phyloP scores from a whole-genome alignment of 2,797 vertebrate genomes.

The Leontopithecus rosalia region DNA sequence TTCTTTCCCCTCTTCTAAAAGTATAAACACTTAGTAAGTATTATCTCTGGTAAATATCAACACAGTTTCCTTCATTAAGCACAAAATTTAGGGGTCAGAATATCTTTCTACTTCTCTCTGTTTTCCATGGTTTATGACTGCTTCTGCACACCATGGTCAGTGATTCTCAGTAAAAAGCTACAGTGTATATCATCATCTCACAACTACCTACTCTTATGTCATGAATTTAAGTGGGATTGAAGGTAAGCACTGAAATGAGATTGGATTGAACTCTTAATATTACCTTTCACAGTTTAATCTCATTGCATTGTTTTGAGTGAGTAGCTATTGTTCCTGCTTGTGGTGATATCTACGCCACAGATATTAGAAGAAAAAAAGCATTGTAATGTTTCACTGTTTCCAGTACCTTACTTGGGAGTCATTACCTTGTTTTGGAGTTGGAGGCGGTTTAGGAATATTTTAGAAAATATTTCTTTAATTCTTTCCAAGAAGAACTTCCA shows the following conservation, averaged over 20 bases:
- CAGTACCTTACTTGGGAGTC: background rate
- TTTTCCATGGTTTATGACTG: background rate
- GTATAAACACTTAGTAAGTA: background rate
- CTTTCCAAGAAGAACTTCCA: background rate
- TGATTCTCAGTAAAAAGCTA: background rate
- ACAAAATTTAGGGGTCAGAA: background rate
- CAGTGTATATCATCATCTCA: background rate
- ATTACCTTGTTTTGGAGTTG: background rate
- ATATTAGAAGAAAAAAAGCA: background rate
- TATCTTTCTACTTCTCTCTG: background rate
- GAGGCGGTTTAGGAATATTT: background rate
- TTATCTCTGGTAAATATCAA: background rate
- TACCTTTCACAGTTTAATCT: background rate
- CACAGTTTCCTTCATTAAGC: background rate
- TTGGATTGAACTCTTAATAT: background rate
- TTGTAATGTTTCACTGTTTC: background rate
- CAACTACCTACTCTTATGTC: background rate
- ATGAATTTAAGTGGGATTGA: background rate
- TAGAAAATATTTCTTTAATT: constrained; percentile 26
- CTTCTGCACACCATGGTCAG: background rate
- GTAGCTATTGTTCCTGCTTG: background rate
- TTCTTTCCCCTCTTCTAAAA: background rate
- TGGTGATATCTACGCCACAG: background rate
- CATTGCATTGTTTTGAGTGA: background rate
- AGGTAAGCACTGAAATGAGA: background rate